Base-by-base conservation (phyloP, 1,140 invertebrate genomes). In the Acyrthosiphon pisum region DNA sequence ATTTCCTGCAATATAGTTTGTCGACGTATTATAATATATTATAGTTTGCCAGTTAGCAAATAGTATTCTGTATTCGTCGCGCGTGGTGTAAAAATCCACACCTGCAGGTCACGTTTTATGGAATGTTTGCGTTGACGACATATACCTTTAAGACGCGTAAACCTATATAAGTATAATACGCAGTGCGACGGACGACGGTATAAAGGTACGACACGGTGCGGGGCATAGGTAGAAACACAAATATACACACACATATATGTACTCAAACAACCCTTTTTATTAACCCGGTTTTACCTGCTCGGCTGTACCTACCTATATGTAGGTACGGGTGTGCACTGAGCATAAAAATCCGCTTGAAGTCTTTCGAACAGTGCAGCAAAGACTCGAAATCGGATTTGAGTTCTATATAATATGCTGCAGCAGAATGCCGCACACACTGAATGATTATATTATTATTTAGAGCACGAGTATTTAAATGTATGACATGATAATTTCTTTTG, bases 91-190 rank as follows among this genome's bases (percentile, higher is more conserved):
- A 6, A 46, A 46, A 48, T 87, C 26, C 44, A 87, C 84, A 87
- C 44, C 84, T 84, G 41, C 23, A 30, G 41, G 30, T 87, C 84
- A 87, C 84, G 44, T 87, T 87, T 87, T 87, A 46, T 87, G 84
- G 84, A 87, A 87, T 87, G 84, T 87, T 87, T 87, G 84, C 84
- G 14, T 41, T 84, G 60, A 76, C 60, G 60, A 76, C 60, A 76
- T 76, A n/a, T 76, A n/a, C 30, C 60, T 76, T 2, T 9, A 30
- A 56, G 44, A 46, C 44, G 44, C 6, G 56, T 56, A 76, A 76
- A 76, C n/a, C 30, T 76, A 18, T 76, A 76, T n/a, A 76, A n/a
- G n/a, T 76, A 76, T 4, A 2, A 11, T 14, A 76, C n/a, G 30
- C 60, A 76, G 60, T 35, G 60, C 14, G 14, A 22, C 14, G 37